phyloP scores from a whole-genome alignment of 2,113 vertebrate genomes.

The Labeo catla region DNA sequence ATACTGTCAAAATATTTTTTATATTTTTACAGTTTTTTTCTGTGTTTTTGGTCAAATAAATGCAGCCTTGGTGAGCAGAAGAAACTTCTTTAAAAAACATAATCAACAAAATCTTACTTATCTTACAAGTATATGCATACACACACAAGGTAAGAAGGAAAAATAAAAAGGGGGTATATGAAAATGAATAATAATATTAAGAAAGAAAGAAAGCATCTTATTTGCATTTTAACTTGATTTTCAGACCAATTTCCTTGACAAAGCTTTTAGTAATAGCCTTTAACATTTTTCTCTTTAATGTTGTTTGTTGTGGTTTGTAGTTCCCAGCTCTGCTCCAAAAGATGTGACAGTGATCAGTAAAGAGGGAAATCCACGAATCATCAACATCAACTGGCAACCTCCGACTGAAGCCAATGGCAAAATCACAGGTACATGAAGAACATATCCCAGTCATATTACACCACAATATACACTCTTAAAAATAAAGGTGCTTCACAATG shows the following conservation, averaged over 20 bases:
- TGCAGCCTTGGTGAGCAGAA: no score
- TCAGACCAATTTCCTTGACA: background rate
- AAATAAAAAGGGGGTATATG: no score
- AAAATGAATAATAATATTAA: no score
- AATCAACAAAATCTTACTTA: no score
- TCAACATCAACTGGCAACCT: slow-evolving; percentile 98
- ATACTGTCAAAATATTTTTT: no score
- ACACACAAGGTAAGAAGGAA: no score
- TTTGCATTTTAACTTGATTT: background rate
- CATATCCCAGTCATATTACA: background rate
- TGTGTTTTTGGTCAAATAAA: no score
- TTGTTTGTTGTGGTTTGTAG: slow-evolving; percentile 66
- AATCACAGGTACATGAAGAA: slow-evolving; percentile 84
- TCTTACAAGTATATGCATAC: no score
- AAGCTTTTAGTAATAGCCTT: background rate
- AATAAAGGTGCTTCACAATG: no score
- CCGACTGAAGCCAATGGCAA: slow-evolving; percentile 98
- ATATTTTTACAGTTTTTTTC: no score
- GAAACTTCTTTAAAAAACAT: no score
- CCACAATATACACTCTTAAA: no score
- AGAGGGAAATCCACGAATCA: slow-evolving; percentile 94
- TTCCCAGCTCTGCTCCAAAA: slow-evolving; percentile 94
- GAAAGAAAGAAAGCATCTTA: background rate
- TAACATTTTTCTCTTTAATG: background rate
- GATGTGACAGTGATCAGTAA: slow-evolving; percentile 99